These are phyloP conservation scores for Triplophysa bombifrons DNA, from an alignment of 2,797 vertebrate species.

Conservation along the genomic window DNA sequence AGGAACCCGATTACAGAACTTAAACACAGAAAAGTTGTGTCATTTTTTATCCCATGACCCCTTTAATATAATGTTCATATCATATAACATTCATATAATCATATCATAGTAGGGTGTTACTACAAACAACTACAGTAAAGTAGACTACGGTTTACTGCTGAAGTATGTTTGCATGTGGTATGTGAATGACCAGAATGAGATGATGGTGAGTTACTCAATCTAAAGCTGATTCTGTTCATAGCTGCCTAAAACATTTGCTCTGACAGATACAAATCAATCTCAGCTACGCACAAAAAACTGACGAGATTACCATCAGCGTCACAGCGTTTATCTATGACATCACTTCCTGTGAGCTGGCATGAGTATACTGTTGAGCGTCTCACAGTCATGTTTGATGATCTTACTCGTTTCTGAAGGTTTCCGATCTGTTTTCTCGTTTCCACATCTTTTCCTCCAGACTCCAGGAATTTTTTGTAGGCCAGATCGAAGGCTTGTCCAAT, in stretches of 20 bases:
- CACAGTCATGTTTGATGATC: constrained; percentile 44
- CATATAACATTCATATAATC: too few relatives aligned
- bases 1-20: too few relatives aligned
- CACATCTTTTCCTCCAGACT: constrained; percentile 88
- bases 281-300: not conserved
- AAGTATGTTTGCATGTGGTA: too few relatives aligned
- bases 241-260: not conserved
- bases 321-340: not conserved
- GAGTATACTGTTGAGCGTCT: not conserved
- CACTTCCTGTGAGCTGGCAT: not conserved
- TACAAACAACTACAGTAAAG: not conserved
- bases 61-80: too few relatives aligned
- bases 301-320: not conserved
- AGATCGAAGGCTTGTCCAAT: constrained; percentile 90
- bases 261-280: not conserved
- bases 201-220: too few relatives aligned
- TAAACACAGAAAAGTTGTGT: too few relatives aligned
- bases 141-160: too few relatives aligned
- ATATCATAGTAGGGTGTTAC: too few relatives aligned
- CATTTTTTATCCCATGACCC: too few relatives aligned
- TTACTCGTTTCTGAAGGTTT: constrained; percentile 87
- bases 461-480: constrained; percentile 88
- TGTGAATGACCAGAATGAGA: too few relatives aligned
- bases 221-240: not conserved
- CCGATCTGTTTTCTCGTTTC: constrained; percentile 89